Base-by-base conservation (phyloP, 37 sponge, comb jelly and placozoan genomes). In the Chondrilla cf. caribensis region DNA sequence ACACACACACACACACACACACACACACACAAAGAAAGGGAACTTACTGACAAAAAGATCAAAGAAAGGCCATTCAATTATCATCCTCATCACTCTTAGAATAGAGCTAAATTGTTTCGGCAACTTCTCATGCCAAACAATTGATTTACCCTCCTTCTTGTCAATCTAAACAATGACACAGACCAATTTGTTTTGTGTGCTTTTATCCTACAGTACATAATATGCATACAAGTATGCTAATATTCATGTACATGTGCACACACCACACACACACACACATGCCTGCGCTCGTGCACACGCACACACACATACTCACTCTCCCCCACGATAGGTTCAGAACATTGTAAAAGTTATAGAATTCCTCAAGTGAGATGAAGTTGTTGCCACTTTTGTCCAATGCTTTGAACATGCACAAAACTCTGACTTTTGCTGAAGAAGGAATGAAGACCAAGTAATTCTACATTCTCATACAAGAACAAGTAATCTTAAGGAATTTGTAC, bases 381-480 rank as follows among this genome's bases (percentile, higher is more conserved):
- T 36, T 15, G 17, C 51, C 60, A 41, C 81, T 38, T 32, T 15
- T 65, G 58, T 86, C 84, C 33, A 94, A 84, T 25, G 86, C 92
- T 42, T 90, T 90, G 82, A 88, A 94, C 33, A 88, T 76, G 55
- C 95, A 94, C 82, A 94, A 84, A 51, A 86, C 87, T 60, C 88
- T 73, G 81, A 85, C 68, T 43, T 87, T 85, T 58, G 93, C 93
- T 93, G 83, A 6, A 37, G 11, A 11, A 14, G 51, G n/a, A n/a
- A n/a, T n/a, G n/a, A 33, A 18, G 51, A 1, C 3, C 24, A 43
- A 33, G 81, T 65, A 47, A 28, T n/a, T n/a, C n/a, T n/a, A n/a
- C n/a, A n/a, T n/a, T n/a, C n/a, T n/a, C n/a, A n/a, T n/a, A n/a
- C n/a, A n/a, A n/a, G n/a, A n/a, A n/a, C n/a, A n/a, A n/a, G n/a